These are phyloP conservation scores for Nasonia giraulti DNA, from an alignment of 1,140 invertebrate genomes.

Conservation along the genomic window DNA sequence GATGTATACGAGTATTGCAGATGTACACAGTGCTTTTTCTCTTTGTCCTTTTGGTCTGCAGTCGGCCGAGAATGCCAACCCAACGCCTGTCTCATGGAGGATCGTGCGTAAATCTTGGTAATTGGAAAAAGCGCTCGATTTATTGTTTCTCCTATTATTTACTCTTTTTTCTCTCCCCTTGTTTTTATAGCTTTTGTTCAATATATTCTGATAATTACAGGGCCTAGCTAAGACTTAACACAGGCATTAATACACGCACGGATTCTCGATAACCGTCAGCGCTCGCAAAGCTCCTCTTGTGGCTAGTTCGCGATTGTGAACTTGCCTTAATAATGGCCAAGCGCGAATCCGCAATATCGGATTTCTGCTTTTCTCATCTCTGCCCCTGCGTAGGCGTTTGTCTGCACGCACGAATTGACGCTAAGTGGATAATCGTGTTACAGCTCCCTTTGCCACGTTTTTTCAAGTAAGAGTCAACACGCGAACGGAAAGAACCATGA, in stretches of 20 bases:
- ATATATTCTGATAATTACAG: no score
- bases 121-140: conserved; percentile 20
- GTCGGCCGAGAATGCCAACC: background rate
- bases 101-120: conserved; percentile 19
- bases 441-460: background rate
- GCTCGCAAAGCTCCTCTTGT: background rate
- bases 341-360: background rate
- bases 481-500: background rate
- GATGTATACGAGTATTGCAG: no score
- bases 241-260: background rate
- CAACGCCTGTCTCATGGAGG: background rate
- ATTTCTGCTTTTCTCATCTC: background rate
- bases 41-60: background rate
- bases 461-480: background rate
- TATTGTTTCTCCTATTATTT: background rate
- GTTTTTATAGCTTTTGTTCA: background rate
- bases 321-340: background rate
- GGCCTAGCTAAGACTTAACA: no score
- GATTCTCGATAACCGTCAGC: background rate
- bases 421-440: conserved; percentile 5
- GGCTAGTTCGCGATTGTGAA: conserved; percentile 6
- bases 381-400: no score
- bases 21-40: background rate
- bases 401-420: background rate
- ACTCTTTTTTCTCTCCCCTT: background rate